These are phyloP conservation scores for Drosophila serrata DNA, from an alignment of 1,140 invertebrate species.

Conservation along the genomic window DNA sequence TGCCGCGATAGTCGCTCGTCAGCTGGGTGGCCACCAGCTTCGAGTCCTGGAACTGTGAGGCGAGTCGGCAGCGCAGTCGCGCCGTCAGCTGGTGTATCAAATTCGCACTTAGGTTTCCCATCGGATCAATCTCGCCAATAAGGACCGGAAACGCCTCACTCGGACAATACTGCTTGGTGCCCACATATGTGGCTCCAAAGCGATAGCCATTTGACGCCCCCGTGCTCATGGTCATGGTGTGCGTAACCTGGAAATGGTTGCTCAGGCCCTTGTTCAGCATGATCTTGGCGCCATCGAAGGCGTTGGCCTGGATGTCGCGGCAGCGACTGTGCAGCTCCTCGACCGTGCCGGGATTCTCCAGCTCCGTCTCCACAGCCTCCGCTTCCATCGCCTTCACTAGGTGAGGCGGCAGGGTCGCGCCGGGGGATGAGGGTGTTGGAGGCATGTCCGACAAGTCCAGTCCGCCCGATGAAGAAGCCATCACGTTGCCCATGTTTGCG, in stretches of 20 bases:
- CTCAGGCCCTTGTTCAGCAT: constrained; percentile 98
- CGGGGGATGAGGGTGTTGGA: constrained; percentile 1
- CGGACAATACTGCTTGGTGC: constrained; percentile 92
- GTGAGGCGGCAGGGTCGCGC: constrained; percentile 83
- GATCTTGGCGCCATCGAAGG: constrained; percentile 98
- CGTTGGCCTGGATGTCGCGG: constrained; percentile 98
- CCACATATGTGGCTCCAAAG: constrained; percentile 99
- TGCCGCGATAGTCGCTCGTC: constrained; percentile 94
- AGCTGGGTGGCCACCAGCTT: constrained; percentile 95
- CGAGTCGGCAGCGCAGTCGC: constrained; percentile 93
- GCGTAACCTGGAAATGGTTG: constrained; percentile 99
- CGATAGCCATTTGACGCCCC: constrained; percentile 95
- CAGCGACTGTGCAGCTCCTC: constrained; percentile 99
- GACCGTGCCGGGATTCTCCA: constrained; percentile 95
- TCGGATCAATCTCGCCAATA: constrained; percentile 97
- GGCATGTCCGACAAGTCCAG: constrained; percentile 31
- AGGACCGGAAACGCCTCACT: constrained; percentile 97
- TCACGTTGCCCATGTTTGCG: constrained; percentile 88
- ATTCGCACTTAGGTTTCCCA: constrained; percentile 98
- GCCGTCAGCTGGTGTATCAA: constrained; percentile 95
- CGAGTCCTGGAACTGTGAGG: constrained; percentile 95
- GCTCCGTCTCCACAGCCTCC: constrained; percentile 52
- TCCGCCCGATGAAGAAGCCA: constrained; percentile 86
- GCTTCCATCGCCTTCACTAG: constrained; percentile 45
- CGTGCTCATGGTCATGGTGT: constrained; percentile 95